phyloP scores from a whole-genome alignment of 2,888 invertebrate species.

The Eugnorisma glareosa region DNA sequence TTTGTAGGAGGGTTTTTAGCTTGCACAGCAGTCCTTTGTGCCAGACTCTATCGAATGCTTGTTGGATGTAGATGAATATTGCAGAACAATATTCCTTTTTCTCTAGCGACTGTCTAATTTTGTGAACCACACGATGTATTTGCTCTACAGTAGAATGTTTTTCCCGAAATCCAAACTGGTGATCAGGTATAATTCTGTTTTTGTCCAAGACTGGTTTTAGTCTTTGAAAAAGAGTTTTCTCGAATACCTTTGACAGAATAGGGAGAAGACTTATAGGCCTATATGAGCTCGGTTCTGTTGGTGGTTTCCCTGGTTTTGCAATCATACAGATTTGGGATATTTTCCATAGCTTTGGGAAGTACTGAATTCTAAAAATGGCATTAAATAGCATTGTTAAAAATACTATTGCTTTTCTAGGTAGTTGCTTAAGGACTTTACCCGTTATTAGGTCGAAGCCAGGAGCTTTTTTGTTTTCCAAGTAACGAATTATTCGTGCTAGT shows the following conservation, averaged over 20 bases:
- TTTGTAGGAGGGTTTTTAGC: no score
- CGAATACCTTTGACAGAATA: no score
- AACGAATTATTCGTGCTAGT: no score
- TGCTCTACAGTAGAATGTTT: neutral
- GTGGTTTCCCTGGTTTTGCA: neutral
- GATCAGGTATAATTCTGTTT: neutral
- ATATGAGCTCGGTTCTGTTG: neutral
- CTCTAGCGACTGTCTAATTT: neutral
- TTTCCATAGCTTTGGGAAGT: slow-evolving; percentile 1
- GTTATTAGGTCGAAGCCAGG: no score
- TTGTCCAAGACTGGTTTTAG: no score
- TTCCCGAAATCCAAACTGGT: neutral
- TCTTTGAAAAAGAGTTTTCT: no score
- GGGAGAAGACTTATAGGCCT: no score
- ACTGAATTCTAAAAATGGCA: no score
- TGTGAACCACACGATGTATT: neutral
- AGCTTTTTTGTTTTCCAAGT: no score
- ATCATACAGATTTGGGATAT: neutral
- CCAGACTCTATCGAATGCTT: slow-evolving; percentile 1
- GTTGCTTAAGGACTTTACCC: no score
- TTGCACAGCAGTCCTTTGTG: neutral
- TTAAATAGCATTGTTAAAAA: no score
- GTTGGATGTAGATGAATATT: neutral
- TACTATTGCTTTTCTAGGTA: no score
- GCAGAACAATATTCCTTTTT: slow-evolving; percentile 1